A percentile compares a stretch with the other conserved stretches of the same genome.
phyloP scores from a whole-genome alignment of 2,113 vertebrate genomes.

The Erinaceus europaeus region DNA sequence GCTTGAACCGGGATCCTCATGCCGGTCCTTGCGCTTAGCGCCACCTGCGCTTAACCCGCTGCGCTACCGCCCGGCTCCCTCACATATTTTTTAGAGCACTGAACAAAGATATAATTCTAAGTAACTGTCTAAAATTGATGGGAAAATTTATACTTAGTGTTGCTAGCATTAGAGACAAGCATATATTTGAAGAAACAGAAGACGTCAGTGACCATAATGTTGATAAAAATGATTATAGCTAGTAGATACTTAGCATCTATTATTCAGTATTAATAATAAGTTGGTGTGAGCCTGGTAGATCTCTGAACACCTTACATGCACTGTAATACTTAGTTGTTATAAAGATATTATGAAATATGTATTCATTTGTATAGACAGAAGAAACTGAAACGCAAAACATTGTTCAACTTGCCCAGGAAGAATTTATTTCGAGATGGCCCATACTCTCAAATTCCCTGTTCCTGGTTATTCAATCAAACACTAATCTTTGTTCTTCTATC shows the following conservation, averaged over 20 bases:
- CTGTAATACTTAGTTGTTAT: background rate
- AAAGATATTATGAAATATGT: background rate
- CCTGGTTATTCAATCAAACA: too few relatives aligned
- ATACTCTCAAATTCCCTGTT: too few relatives aligned
- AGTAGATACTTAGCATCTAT: background rate
- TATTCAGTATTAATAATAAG: too few relatives aligned
- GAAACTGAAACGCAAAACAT: background rate
- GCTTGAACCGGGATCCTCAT: too few relatives aligned
- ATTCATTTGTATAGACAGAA: background rate
- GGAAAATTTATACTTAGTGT: background rate
- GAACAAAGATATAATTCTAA: background rate
- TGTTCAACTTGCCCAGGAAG: background rate
- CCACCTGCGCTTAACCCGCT: too few relatives aligned
- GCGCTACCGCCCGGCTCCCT: too few relatives aligned
- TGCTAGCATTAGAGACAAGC: background rate
- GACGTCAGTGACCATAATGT: background rate
- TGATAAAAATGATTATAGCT: background rate
- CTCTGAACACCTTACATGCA: background rate
- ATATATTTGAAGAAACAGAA: background rate
- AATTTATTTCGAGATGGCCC: background rate
- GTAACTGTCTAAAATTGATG: background rate
- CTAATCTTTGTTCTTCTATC: too few relatives aligned
- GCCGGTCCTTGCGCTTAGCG: too few relatives aligned
- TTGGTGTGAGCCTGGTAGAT: background rate
- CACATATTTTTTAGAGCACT: background rate